These are phyloP conservation scores for Corvus moneduloides DNA, from an alignment of 2,113 vertebrate species.

Conservation along the genomic window DNA sequence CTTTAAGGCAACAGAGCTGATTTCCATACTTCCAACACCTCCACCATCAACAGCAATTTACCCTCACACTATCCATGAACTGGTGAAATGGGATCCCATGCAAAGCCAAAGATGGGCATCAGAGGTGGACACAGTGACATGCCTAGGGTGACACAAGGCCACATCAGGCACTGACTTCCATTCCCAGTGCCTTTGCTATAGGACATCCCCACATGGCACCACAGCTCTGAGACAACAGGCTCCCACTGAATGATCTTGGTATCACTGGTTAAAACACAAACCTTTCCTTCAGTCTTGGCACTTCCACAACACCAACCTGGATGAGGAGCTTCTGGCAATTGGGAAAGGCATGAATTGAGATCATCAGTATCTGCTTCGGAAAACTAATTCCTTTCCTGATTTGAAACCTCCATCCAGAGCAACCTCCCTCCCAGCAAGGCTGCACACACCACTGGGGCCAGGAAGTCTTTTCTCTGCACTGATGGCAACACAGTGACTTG, in stretches of 20 bases:
- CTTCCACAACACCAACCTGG: background rate
- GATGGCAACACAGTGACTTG: background rate
- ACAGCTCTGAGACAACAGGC: background rate
- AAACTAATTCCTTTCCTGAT: background rate
- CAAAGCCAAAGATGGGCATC: background rate
- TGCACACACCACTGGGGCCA: background rate
- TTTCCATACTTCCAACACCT: background rate
- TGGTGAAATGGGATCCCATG: background rate
- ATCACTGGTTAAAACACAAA: background rate
- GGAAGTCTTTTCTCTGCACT: background rate
- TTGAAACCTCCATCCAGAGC: background rate
- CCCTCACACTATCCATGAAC: rapidly evolving
- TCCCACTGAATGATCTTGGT: no score
- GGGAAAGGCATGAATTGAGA: background rate
- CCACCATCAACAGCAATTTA: background rate
- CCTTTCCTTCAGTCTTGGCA: background rate
- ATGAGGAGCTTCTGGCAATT: background rate
- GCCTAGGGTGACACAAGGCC: background rate
- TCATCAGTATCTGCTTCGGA: background rate
- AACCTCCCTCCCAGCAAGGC: rapidly evolving
- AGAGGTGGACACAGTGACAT: background rate
- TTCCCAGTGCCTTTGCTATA: background rate
- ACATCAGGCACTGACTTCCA: background rate
- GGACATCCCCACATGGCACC: background rate
- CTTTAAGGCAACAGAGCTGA: background rate